phyloP scores from a whole-genome alignment of 2,888 invertebrate species.

The Perithous albicinctus region DNA sequence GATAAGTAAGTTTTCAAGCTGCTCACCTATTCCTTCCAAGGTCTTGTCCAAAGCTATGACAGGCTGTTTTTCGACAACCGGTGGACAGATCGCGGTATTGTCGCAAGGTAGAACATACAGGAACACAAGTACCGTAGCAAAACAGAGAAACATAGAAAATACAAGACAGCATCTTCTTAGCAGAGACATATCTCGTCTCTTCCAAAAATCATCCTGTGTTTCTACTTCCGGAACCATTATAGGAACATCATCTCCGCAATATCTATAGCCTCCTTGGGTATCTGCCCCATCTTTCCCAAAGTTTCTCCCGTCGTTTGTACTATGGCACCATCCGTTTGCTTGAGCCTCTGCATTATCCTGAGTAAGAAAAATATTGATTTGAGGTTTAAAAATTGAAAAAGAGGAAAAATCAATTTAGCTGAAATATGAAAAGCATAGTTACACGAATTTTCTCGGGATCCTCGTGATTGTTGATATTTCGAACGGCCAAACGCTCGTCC shows the following conservation, averaged over 20 bases:
- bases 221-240: constrained; percentile 81
- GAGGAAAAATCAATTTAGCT: neutral
- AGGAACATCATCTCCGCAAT: constrained; percentile 81
- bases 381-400: neutral
- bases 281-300: constrained; percentile 72
- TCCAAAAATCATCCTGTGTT: constrained; percentile 80
- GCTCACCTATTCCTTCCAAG: constrained; percentile 83
- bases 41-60: constrained; percentile 83
- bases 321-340: constrained; percentile 79
- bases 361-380: constrained; percentile 13
- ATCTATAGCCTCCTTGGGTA: constrained; percentile 77
- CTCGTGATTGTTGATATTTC: constrained; percentile 40
- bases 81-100: constrained; percentile 89
- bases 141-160: constrained; percentile 89
- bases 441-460: constrained; percentile 61
- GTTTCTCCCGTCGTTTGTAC: constrained; percentile 80
- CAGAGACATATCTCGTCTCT: constrained; percentile 87
- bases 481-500: constrained; percentile 77
- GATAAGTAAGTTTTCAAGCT: no score
- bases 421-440: constrained; percentile 26
- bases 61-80: constrained; percentile 73
- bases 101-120: constrained; percentile 92
- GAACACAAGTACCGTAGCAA: constrained; percentile 90
- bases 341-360: constrained; percentile 74
- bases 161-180: constrained; percentile 89